Conservation (phyloP, 2,797 vertebrate species). For the Tangara arthus region DNA sequence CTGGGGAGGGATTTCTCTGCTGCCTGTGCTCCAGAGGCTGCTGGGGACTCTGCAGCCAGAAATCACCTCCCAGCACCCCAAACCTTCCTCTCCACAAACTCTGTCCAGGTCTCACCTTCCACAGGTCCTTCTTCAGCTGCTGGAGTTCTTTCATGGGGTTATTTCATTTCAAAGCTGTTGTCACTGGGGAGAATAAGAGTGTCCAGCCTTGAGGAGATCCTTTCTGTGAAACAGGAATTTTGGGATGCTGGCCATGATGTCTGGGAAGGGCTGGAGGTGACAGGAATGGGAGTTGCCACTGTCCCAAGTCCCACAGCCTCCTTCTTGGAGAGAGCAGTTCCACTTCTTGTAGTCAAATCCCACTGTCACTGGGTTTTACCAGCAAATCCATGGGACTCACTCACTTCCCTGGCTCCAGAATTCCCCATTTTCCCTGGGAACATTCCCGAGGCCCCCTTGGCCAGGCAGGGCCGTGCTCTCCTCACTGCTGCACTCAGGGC, state of each 20-base stretch:
- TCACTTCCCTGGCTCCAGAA: accelerated
- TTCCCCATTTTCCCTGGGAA: neutral
- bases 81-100: neutral
- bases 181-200: neutral
- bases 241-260: neutral
- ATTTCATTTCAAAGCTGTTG: neutral
- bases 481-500: neutral
- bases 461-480: neutral
- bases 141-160: neutral
- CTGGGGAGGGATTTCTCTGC: neutral
- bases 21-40: neutral
- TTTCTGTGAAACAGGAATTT: neutral
- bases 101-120: neutral
- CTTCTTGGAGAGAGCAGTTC: accelerated
- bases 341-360: neutral
- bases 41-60: neutral
- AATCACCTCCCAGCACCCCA: neutral
- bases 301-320: neutral
- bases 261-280: neutral
- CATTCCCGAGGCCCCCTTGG: neutral
- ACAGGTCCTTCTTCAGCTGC: neutral
- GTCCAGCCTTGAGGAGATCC: neutral
- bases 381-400: accelerated
- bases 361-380: neutral
- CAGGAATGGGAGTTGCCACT: neutral